phyloP scores from a whole-genome alignment of 2,113 vertebrate species.

The Bufo gargarizans region DNA sequence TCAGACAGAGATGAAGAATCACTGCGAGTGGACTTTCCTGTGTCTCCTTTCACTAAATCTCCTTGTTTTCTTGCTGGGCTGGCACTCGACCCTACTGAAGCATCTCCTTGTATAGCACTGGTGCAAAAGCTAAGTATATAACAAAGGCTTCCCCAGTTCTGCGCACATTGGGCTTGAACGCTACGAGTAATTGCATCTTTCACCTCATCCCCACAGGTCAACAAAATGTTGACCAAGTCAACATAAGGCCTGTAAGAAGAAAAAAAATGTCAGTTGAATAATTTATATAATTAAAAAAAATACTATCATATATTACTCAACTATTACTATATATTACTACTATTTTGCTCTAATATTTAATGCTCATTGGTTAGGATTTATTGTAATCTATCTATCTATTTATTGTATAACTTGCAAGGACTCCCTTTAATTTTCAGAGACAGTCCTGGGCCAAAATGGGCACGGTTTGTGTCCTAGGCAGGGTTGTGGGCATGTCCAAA shows the following conservation, averaged over 20 bases:
- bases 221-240: slow-evolving; percentile 92
- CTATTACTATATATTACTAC: too few relatives aligned
- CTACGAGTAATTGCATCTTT: slow-evolving; percentile 90
- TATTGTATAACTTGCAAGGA: too few relatives aligned
- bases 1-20: slow-evolving; percentile 70
- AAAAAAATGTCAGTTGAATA: not conserved
- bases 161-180: slow-evolving; percentile 90
- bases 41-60: slow-evolving; percentile 57
- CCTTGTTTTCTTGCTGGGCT: slow-evolving; percentile 64
- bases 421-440: too few relatives aligned
- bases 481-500: too few relatives aligned
- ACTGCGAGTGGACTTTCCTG: slow-evolving; percentile 67
- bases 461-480: too few relatives aligned
- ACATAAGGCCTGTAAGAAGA: slow-evolving; percentile 83
- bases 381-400: too few relatives aligned
- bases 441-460: too few relatives aligned
- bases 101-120: slow-evolving; percentile 65
- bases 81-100: slow-evolving; percentile 64
- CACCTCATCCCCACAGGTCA: slow-evolving; percentile 93
- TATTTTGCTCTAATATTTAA: too few relatives aligned
- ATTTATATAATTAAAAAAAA: not conserved
- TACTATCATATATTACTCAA: not conserved
- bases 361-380: too few relatives aligned
- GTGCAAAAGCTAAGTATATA: slow-evolving; percentile 93
- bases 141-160: slow-evolving; percentile 94